Percentiles rank a stretch among this genome's conserved stretches.
Evolutionary conservation across 2,888 invertebrate species (phyloP).

Genomic region (Oscheius sp.): DNA sequence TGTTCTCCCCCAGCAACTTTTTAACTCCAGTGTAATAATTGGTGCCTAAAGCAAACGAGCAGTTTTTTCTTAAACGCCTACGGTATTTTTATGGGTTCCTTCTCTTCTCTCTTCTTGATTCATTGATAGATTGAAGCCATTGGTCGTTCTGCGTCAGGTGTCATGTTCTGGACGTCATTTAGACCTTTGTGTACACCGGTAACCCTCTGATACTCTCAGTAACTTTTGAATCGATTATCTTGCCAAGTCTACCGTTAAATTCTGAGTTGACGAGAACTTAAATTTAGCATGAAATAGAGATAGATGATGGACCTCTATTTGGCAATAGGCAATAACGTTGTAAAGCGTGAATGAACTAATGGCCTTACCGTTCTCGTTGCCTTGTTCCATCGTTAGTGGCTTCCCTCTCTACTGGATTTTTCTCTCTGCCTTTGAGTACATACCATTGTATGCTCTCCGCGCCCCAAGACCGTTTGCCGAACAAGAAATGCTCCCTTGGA

Average conservation of each 20-base stretch:
- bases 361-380: slow-evolving; percentile 27
- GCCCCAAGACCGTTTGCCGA: slow-evolving; percentile 11
- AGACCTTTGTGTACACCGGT: slow-evolving; percentile 20
- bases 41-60: too few species aligned
- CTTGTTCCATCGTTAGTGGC: slow-evolving; percentile 23
- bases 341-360: slow-evolving; percentile 28
- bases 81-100: neutral
- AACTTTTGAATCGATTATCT: neutral
- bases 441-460: slow-evolving; percentile 15
- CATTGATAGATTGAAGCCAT: neutral
- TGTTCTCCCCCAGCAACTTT: neutral
- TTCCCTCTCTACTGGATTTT: neutral
- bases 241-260: neutral
- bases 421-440: neutral
- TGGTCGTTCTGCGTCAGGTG: slow-evolving; percentile 22
- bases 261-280: too few species aligned
- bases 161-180: slow-evolving; percentile 19
- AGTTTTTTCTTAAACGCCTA: neutral
- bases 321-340: too few species aligned
- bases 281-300: too few species aligned
- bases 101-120: neutral
- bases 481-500: neutral
- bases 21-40: neutral
- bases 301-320: neutral
- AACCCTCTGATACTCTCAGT: slow-evolving; percentile 9